Evolutionary conservation across 2,888 invertebrate genomes (phyloP), one percentile per base, ranked within the genome.

Genomic region (Loripinus fragilis): DNA sequence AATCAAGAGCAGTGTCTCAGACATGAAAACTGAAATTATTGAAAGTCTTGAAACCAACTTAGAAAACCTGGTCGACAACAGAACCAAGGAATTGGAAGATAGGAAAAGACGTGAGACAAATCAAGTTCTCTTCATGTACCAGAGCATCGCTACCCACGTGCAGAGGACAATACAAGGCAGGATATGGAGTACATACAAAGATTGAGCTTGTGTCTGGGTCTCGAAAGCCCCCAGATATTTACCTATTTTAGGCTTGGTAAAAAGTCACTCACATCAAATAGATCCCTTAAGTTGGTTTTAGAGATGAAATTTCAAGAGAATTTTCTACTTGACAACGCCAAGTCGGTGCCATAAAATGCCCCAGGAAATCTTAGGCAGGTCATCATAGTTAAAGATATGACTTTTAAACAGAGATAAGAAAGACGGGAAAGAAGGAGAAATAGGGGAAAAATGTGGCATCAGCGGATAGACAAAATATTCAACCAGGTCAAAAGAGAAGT

Each of bases 21-120:
- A 30, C 3, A 60, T 60, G 60, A 60, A 60, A 60, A 60, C 60
- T 33, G 60, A 60, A 60, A 60, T 60, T 12, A 30, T 60, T 10
- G 60, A 60, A 10, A 60, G 30, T 23, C 28, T 60, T 17, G 33
- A 60, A 20, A 33, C 3, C 20, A 60, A 60, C n/a, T 20, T 60
- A 60, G 60, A 60, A 60, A 60, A 20, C 20, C 33, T 60, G 5
- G 60, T 60, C 5, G 60, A 60, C 20, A 33, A 2, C 17, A 60
- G 60, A 20, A 60, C 60, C 10, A 60, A 33, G 5, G 60, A 60
- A 33, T 28, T 60, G 30, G 60, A 60, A 2, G 60, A 60, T 10
- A 60, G 60, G 33, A 30, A 33, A 33, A 60, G 60, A 30, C n/a
- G 60, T 33, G 60, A 60, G 7, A 60, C 30, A 60, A 60, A 60